Evolutionary conservation across 2,888 invertebrate species (phyloP).

Genomic region (Dolomedes plantarius): DNA sequence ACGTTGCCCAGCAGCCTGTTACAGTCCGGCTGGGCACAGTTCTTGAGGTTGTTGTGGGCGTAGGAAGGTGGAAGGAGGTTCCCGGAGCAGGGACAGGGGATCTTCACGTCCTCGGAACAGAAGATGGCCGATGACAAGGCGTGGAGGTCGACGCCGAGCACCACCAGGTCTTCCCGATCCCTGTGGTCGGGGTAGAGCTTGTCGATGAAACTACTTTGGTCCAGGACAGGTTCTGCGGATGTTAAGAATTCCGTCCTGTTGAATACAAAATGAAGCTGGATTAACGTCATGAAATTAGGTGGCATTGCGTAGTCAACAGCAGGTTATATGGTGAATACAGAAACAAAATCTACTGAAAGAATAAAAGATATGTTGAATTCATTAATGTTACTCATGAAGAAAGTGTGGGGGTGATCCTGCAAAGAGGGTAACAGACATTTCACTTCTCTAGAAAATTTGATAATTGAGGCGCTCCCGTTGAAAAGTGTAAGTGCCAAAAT

Average conservation of each 20-base stretch:
- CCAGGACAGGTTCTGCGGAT: slow-evolving; percentile 22
- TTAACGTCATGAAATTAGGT: not conserved
- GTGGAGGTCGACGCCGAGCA: slow-evolving; percentile 78
- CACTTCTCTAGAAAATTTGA: too few relatives aligned
- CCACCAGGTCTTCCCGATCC: slow-evolving; percentile 74
- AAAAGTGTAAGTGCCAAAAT: too few relatives aligned
- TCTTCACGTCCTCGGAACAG: slow-evolving; percentile 25
- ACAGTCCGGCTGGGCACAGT: slow-evolving; percentile 29
- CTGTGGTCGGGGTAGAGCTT: slow-evolving; percentile 27
- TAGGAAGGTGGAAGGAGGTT: slow-evolving; percentile 11
- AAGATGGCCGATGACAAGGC: slow-evolving; percentile 73
- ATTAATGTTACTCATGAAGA: too few relatives aligned
- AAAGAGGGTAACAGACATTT: too few relatives aligned
- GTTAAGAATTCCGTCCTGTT: slow-evolving; percentile 46
- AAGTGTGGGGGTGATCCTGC: too few relatives aligned
- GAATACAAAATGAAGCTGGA: not conserved
- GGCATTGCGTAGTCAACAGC: too few relatives aligned
- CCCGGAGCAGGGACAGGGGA: not conserved
- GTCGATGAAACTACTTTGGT: slow-evolving; percentile 26
- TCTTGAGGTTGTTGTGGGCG: slow-evolving; percentile 21
- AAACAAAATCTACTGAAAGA: too few relatives aligned
- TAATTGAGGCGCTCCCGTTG: too few relatives aligned
- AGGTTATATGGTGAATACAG: too few relatives aligned
- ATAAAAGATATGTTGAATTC: too few relatives aligned
- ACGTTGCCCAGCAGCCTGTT: slow-evolving; percentile 8